Conservation (phyloP, 2,113 vertebrate genomes). For the Empidonax alnorum region DNA sequence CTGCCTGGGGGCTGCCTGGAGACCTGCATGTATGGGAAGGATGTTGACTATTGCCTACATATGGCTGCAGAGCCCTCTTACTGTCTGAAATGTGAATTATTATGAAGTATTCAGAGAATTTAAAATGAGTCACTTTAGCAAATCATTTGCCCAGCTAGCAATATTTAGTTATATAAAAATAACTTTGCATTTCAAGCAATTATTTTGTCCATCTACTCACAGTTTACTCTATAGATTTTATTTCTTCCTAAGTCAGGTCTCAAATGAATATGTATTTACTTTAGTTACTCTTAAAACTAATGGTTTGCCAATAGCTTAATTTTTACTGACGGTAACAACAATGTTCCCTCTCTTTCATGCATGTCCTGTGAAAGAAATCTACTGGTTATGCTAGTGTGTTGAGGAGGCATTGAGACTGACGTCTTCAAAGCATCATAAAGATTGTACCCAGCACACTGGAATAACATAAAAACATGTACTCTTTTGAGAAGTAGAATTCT, state of each 20-base stretch:
- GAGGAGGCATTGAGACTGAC: not conserved
- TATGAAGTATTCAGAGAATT: not conserved
- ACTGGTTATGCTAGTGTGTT: not conserved
- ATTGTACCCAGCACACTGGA: not conserved
- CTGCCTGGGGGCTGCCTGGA: not conserved
- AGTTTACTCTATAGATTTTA: not conserved
- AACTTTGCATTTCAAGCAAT: not conserved
- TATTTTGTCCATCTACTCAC: not conserved
- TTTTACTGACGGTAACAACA: not conserved
- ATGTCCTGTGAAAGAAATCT: not conserved
- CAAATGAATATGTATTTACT: not conserved
- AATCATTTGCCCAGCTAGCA: not conserved
- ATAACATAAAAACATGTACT: accelerated
- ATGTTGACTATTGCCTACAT: not conserved
- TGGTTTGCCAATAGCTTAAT: not conserved
- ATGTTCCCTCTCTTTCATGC: not conserved
- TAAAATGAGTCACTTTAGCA: not conserved
- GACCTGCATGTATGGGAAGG: not conserved
- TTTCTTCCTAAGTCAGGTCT: not conserved
- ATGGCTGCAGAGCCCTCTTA: not conserved
- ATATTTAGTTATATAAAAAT: not conserved
- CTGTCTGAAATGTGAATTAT: not conserved
- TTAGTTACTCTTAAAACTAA: not conserved
- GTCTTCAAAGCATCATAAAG: not conserved
- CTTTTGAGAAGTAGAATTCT: not conserved